A percentile compares a stretch with the other conserved stretches of the same genome.
Conservation (phyloP, 2,888 invertebrate species). For the Chloroclystis v-ata region DNA sequence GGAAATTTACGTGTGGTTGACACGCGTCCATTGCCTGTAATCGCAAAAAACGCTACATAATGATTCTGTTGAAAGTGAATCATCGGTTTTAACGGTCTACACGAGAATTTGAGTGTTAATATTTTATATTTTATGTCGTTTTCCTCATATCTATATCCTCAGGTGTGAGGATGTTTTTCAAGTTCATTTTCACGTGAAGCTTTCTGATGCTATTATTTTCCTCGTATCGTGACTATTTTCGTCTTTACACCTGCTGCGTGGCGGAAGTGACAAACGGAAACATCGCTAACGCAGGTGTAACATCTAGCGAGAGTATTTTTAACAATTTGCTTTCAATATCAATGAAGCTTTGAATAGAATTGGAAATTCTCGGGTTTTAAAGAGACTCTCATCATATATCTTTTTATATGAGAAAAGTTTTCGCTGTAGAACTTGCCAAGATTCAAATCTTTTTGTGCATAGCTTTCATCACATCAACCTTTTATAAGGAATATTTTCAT, state of each 20-base stretch:
- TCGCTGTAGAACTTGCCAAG: too few relatives aligned
- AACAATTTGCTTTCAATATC: slow-evolving; percentile 29
- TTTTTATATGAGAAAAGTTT: too few relatives aligned
- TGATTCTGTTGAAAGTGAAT: slow-evolving; percentile 20
- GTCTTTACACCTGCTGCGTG: slow-evolving; percentile 31
- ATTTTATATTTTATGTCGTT: background rate
- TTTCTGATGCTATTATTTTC: slow-evolving; percentile 9
- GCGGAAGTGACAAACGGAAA: slow-evolving; percentile 34
- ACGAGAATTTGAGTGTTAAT: slow-evolving; percentile 11
- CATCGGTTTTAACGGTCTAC: slow-evolving; percentile 13
- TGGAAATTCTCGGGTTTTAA: too few relatives aligned
- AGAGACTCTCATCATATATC: too few relatives aligned
- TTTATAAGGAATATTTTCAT: too few relatives aligned
- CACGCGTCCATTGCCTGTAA: slow-evolving; percentile 27
- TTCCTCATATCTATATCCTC: background rate
- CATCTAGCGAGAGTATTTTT: slow-evolving; percentile 17
- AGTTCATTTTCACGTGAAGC: background rate
- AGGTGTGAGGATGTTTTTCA: background rate
- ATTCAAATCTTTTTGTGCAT: too few relatives aligned
- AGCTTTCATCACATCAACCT: too few relatives aligned
- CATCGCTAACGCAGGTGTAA: slow-evolving; percentile 32
- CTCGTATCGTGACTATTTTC: slow-evolving; percentile 17
- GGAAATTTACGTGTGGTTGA: slow-evolving; percentile 35
- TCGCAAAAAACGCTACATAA: slow-evolving; percentile 23
- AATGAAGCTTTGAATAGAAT: slow-evolving; percentile 5